Evolutionary conservation across 2,113 vertebrate genomes (phyloP).

Genomic region (Misgurnus anguillicaudatus): DNA sequence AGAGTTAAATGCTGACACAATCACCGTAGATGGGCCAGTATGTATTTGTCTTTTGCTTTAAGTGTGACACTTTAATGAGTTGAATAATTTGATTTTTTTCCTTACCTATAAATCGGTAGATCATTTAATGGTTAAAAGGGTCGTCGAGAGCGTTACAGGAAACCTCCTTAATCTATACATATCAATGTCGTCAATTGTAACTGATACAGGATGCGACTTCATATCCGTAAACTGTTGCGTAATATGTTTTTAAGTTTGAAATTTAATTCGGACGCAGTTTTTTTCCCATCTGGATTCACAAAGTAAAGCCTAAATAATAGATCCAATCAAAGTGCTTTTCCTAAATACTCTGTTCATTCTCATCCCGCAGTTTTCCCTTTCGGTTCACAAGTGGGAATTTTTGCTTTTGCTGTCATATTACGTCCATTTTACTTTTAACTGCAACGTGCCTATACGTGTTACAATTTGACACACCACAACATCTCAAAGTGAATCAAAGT

Average conservation of each 20-base stretch:
- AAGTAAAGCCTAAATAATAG: not conserved
- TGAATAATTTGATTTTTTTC: not conserved
- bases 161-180: slow-evolving; percentile 46
- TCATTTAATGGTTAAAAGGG: slow-evolving; percentile 11
- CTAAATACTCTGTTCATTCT: not conserved
- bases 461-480: slow-evolving; percentile 37
- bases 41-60: slow-evolving; percentile 20
- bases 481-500: slow-evolving; percentile 3
- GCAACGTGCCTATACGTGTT: slow-evolving; percentile 38
- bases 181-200: slow-evolving; percentile 50
- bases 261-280: not conserved
- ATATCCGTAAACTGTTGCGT: slow-evolving; percentile 29
- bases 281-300: not conserved
- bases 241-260: not conserved
- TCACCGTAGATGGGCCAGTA: slow-evolving; percentile 23
- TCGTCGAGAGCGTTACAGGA: slow-evolving; percentile 4
- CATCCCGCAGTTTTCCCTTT: not conserved
- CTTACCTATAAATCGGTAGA: not conserved
- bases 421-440: slow-evolving; percentile 15
- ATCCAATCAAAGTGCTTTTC: slow-evolving; percentile 18
- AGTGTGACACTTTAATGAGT: not conserved
- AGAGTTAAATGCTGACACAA: slow-evolving; percentile 18
- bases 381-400: not conserved
- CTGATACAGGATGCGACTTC: slow-evolving; percentile 13
- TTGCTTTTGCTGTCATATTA: slow-evolving; percentile 5